phyloP scores from a whole-genome alignment of 2,888 invertebrate species.

The Bembecia ichneumoniformis region DNA sequence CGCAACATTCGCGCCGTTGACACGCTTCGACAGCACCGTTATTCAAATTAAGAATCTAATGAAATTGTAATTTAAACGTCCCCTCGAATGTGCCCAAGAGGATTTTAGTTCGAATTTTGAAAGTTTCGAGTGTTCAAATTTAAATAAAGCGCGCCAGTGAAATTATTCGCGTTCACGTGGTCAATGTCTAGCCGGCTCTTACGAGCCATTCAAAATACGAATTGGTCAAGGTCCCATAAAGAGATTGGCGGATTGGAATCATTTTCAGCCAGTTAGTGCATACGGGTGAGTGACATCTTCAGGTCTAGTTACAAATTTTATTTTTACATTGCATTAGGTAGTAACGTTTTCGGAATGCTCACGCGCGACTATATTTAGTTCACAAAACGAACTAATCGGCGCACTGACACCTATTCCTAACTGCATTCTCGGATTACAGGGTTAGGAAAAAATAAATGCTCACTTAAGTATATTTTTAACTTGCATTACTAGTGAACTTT shows the following conservation, averaged over 20 bases:
- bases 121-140: constrained; percentile 20
- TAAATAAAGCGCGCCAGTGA: constrained; percentile 36
- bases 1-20: constrained; percentile 42
- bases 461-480: no score
- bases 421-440: constrained; percentile 19
- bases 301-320: constrained; percentile 40
- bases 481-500: no score
- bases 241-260: constrained; percentile 40
- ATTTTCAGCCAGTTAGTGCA: constrained; percentile 33
- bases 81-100: constrained; percentile 20
- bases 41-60: constrained; percentile 19
- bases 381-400: constrained; percentile 21
- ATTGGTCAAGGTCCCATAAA: constrained; percentile 44
- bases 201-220: constrained; percentile 37
- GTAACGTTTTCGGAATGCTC: constrained; percentile 45
- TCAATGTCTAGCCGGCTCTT: constrained; percentile 31
- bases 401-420: constrained; percentile 44
- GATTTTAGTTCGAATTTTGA: constrained; percentile 14
- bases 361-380: constrained; percentile 58
- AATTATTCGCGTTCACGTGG: constrained; percentile 33
- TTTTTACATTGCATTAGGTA: constrained; percentile 38
- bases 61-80: constrained; percentile 19
- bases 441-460: background rate
- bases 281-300: constrained; percentile 59
- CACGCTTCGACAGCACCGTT: constrained; percentile 38